These are phyloP conservation scores for Amphiprion percula DNA, from an alignment of 2,113 vertebrate genomes.

Conservation along the genomic window DNA sequence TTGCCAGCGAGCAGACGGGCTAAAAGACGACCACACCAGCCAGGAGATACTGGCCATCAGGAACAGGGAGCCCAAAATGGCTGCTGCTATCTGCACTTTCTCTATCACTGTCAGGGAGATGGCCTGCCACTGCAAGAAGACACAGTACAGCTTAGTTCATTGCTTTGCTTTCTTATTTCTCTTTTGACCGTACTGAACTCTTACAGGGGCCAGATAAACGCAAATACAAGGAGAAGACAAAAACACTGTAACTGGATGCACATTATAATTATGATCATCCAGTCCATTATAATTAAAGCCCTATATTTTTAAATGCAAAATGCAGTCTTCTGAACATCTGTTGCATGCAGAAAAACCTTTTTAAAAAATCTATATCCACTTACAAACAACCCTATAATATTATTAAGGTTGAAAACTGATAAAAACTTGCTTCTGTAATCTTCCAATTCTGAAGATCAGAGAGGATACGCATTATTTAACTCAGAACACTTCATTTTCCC, in stretches of 20 bases:
- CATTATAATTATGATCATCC: slow-evolving; percentile 5
- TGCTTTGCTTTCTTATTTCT: neutral
- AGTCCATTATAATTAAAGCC: neutral
- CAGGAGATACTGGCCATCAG: slow-evolving; percentile 99
- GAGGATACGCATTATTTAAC: slow-evolving; percentile 33
- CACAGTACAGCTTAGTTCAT: slow-evolving; percentile 2
- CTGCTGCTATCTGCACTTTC: slow-evolving; percentile 98
- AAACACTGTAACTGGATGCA: neutral
- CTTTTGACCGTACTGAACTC: neutral
- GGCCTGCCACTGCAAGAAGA: slow-evolving; percentile 93
- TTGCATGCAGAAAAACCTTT: neutral
- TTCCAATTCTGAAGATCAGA: slow-evolving; percentile 46
- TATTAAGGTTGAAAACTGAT: slow-evolving; percentile 13
- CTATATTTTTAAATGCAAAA: neutral
- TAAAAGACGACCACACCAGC: slow-evolving; percentile 99
- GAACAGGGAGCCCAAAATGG: slow-evolving; percentile 97
- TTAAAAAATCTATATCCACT: neutral
- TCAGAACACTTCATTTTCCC: slow-evolving; percentile 23
- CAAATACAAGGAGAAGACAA: neutral
- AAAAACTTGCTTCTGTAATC: slow-evolving; percentile 32
- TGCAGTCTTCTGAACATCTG: neutral
- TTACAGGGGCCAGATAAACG: neutral
- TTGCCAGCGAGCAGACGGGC: slow-evolving; percentile 98
- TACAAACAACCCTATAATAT: slow-evolving; percentile 7
- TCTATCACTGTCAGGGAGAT: slow-evolving; percentile 99